Conservation (phyloP, 92 coral and sea anemone genomes). For the Parazoanthus darwini region DNA sequence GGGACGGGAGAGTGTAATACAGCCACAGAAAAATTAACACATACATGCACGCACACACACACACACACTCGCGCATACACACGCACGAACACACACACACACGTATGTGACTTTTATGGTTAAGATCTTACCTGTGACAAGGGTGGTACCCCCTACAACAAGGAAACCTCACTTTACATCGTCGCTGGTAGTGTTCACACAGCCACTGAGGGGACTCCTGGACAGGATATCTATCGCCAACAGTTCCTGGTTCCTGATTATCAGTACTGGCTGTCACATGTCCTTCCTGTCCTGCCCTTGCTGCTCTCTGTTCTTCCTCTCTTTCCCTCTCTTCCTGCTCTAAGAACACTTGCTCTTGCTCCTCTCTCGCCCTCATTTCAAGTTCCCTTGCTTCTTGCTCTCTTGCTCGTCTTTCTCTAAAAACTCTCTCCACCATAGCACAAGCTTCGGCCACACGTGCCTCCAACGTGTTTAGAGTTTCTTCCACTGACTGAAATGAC, state of each 20-base stretch:
- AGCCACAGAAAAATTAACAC: no score
- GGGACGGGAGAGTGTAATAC: no score
- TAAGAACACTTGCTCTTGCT: not conserved
- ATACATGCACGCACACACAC: no score
- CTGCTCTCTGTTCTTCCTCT: not conserved
- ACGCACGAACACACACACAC: no score
- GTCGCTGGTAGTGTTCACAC: slow-evolving; percentile 36
- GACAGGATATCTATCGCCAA: slow-evolving; percentile 4
- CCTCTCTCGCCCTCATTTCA: slow-evolving; percentile 17
- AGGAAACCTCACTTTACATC: not conserved
- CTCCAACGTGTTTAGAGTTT: not conserved
- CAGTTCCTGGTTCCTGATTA: not conserved
- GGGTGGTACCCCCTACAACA: no score
- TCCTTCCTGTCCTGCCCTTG: not conserved
- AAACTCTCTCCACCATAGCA: slow-evolving; percentile 18
- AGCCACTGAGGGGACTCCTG: slow-evolving; percentile 43
- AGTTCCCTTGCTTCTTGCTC: slow-evolving; percentile 5
- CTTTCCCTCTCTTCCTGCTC: slow-evolving; percentile 6
- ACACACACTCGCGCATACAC: no score
- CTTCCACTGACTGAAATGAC: slow-evolving; percentile 21
- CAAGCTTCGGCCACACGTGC: slow-evolving; percentile 33
- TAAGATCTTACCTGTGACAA: not conserved
- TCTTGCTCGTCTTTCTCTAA: slow-evolving; percentile 2
- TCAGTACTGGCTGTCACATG: not conserved
- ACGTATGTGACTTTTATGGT: no score